Evolutionary conservation across 1,140 invertebrate genomes (phyloP).

Genomic region (Aphelenchoides besseyi): DNA sequence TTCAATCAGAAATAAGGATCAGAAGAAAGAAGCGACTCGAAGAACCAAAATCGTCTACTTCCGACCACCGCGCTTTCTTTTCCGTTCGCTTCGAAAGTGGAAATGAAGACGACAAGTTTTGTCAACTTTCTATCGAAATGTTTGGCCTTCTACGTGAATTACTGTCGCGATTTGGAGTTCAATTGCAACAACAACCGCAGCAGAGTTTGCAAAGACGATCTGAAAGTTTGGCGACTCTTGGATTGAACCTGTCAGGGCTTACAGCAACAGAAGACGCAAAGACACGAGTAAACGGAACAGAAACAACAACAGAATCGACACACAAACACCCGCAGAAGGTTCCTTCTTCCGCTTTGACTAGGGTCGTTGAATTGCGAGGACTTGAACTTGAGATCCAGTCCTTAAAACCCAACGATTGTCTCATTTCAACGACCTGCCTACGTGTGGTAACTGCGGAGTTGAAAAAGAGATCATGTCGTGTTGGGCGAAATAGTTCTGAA

Average conservation of each 20-base stretch:
- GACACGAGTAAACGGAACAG: background rate
- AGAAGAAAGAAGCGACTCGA: background rate
- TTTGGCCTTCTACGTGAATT: too few relatives aligned
- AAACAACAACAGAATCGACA: background rate
- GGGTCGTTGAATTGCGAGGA: background rate
- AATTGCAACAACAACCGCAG: background rate
- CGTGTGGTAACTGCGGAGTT: background rate
- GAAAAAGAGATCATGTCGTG: background rate
- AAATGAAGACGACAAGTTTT: too few relatives aligned
- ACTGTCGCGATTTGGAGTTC: too few relatives aligned
- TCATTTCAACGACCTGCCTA: background rate
- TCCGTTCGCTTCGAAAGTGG: too few relatives aligned
- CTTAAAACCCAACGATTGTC: background rate
- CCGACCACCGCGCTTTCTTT: background rate
- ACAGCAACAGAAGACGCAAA: background rate
- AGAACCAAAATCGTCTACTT: background rate
- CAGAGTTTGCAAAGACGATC: background rate
- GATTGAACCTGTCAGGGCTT: background rate
- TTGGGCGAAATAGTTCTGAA: constrained; percentile 12
- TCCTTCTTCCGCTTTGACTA: background rate
- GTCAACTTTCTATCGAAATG: too few relatives aligned
- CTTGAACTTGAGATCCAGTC: background rate
- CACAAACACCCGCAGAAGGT: background rate
- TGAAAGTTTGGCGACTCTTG: background rate
- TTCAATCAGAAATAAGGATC: too few relatives aligned